Percentiles rank a stretch among this genome's conserved stretches.
Evolutionary conservation across 2,888 invertebrate species (phyloP).

Genomic region (Cosmorhoe ocellata): DNA sequence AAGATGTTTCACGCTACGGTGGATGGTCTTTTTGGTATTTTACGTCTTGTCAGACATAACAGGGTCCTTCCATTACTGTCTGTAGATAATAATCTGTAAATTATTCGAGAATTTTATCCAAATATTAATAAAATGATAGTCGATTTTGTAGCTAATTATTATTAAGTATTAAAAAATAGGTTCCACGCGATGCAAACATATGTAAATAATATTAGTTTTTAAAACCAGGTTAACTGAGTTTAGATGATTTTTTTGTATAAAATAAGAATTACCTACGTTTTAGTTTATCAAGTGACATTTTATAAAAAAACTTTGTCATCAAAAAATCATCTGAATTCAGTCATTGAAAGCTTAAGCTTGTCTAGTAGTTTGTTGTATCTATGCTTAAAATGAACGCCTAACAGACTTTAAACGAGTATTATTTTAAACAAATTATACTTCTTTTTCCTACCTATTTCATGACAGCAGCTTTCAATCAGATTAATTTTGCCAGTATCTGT

Average conservation of each 20-base stretch:
- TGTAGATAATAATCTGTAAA: constrained; percentile 53
- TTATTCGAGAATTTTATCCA: constrained; percentile 64
- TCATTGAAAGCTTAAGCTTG: constrained; percentile 28
- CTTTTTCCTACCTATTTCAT: too few relatives aligned
- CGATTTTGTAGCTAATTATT: constrained; percentile 44
- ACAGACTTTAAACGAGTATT: constrained; percentile 21
- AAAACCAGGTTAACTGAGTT: constrained; percentile 26
- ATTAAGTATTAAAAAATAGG: constrained; percentile 32
- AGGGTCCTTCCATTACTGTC: constrained; percentile 71
- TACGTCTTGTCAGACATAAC: constrained; percentile 62
- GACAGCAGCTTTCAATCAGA: too few relatives aligned
- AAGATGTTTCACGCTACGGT: constrained; percentile 1
- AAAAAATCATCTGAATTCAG: constrained; percentile 3
- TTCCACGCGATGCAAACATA: constrained; percentile 47
- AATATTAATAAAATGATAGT: constrained; percentile 67
- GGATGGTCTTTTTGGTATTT: constrained; percentile 15
- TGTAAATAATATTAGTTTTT: constrained; percentile 52
- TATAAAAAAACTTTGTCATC: too few relatives aligned
- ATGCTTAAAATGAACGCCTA: constrained; percentile 31
- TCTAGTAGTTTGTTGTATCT: constrained; percentile 32
- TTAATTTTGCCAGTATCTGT: too few relatives aligned
- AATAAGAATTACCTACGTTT: too few relatives aligned
- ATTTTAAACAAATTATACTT: background rate
- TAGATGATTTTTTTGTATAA: background rate
- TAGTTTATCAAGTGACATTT: too few relatives aligned